A percentile compares a stretch with the other conserved stretches of the same genome.
phyloP scores from a whole-genome alignment of 30 jellyfish, hydroid and myxozoan genomes.

The Cassiopea andromeda region DNA sequence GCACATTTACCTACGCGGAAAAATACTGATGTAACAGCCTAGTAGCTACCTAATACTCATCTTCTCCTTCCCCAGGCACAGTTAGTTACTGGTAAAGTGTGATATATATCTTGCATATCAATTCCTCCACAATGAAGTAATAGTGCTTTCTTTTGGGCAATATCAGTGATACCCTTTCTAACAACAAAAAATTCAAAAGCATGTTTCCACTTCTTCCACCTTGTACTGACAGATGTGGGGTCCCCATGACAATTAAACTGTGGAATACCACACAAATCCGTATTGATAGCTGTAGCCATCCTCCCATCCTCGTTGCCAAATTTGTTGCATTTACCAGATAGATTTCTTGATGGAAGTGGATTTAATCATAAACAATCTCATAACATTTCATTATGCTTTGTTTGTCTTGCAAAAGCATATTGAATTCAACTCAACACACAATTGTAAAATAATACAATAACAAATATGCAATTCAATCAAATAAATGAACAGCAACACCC shows the following conservation, averaged over 20 bases:
- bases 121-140: slow-evolving; percentile 66
- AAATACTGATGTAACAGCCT: slow-evolving; percentile 19
- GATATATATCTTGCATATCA: neutral
- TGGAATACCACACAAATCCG: slow-evolving; percentile 47
- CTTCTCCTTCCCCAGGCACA: slow-evolving; percentile 15
- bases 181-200: slow-evolving; percentile 56
- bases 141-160: slow-evolving; percentile 61
- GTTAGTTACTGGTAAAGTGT: neutral
- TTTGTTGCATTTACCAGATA: slow-evolving; percentile 5
- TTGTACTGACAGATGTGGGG: slow-evolving; percentile 61
- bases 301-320: slow-evolving; percentile 49
- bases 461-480: neutral
- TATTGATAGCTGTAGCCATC: slow-evolving; percentile 54
- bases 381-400: neutral
- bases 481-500: neutral
- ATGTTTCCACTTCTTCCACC: slow-evolving; percentile 73
- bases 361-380: neutral
- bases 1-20: slow-evolving; percentile 53
- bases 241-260: slow-evolving; percentile 62
- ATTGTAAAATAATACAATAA: neutral
- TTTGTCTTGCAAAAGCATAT: neutral
- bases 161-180: slow-evolving; percentile 51
- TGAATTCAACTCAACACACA: slow-evolving; percentile 20
- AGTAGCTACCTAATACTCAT: neutral
- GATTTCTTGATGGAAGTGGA: neutral